Evolutionary conservation across 2,113 vertebrate genomes (phyloP).

Genomic region (Cryptomyrus ogoouensis): DNA sequence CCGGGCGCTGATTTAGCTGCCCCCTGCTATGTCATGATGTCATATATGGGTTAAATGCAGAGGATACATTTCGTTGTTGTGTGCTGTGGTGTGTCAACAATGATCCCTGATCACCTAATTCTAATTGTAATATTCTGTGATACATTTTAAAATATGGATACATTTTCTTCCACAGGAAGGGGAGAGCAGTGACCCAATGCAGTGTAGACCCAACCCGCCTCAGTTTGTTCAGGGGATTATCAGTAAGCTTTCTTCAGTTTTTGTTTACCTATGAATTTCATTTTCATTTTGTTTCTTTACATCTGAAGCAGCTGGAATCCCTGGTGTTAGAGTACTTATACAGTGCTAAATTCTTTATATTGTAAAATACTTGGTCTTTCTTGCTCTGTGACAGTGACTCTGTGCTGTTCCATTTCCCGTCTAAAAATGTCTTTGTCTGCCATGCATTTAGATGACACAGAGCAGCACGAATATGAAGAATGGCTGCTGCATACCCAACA

Average conservation of each 20-base stretch:
- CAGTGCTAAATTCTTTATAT: background rate
- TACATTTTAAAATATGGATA: background rate
- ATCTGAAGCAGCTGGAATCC: background rate
- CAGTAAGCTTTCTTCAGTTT: constrained; percentile 67
- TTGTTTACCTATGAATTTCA: background rate
- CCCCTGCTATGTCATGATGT: too few relatives aligned
- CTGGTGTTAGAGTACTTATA: background rate
- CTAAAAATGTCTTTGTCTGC: background rate
- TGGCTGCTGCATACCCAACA: constrained; percentile 97
- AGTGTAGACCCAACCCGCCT: constrained; percentile 86
- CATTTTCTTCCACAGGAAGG: constrained; percentile 67
- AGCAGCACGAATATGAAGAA: constrained; percentile 94
- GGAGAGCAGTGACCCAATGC: constrained; percentile 65
- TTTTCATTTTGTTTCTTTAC: background rate
- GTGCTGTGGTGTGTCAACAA: too few relatives aligned
- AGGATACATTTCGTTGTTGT: too few relatives aligned
- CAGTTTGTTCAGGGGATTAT: constrained; percentile 93
- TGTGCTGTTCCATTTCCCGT: background rate
- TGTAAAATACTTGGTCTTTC: background rate
- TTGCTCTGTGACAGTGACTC: background rate
- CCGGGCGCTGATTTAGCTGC: too few relatives aligned
- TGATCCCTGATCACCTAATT: too few relatives aligned
- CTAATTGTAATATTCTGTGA: background rate
- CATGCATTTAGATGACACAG: constrained; percentile 74
- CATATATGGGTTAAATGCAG: too few relatives aligned